Base-by-base conservation (phyloP, 2,888 invertebrate genomes). In the Apotomis turbidana region DNA sequence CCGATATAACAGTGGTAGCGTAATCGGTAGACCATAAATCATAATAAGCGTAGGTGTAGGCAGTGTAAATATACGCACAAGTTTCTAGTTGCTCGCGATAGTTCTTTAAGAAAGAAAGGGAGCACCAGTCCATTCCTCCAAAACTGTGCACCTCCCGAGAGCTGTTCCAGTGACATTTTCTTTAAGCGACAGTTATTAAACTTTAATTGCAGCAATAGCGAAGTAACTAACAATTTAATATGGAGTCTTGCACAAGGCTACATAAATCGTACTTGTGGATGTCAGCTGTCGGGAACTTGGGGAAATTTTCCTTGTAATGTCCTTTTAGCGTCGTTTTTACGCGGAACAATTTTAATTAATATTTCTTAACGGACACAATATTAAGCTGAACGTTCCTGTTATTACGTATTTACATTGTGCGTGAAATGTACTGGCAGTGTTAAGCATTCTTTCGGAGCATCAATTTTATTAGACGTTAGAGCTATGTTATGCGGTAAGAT, bases 241-340 rank as follows among this genome's bases (percentile, higher is more conserved):
- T 88, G 86, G 86, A 83, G 85, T 84, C 85, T 87, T 83, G 82
- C 79, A 78, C 83, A 82, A 82, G 80, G 86, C 86, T 85, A 86
- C 89, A 90, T 93, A 91, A 93, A 92, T 92, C 85, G 85, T 89
- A 89, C 90, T 91, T 88, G 86, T 85, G 84, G 90, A 90, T 91
- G 93, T 92, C 93, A 92, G 89, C 89, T 90, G 92, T 91, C 91
- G 88, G 80, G 86, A 91, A 92, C 87, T 92, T 90, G 85, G 77
- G 84, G 81, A 82, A 90, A 88, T 89, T 90, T 90, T 88, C 90
- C 89, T 89, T 87, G 89, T 91, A 92, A 93, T 91, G 90, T 91
- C 90, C 87, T 89, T 86, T 86, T 84, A 81, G 84, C 83, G 87
- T 86, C 90, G 89, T 90, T 91, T 90, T 89, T 87, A 66, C 87